These are phyloP conservation scores for Vulpes vulpes DNA, from an alignment of 2,113 vertebrate genomes.

Conservation along the genomic window DNA sequence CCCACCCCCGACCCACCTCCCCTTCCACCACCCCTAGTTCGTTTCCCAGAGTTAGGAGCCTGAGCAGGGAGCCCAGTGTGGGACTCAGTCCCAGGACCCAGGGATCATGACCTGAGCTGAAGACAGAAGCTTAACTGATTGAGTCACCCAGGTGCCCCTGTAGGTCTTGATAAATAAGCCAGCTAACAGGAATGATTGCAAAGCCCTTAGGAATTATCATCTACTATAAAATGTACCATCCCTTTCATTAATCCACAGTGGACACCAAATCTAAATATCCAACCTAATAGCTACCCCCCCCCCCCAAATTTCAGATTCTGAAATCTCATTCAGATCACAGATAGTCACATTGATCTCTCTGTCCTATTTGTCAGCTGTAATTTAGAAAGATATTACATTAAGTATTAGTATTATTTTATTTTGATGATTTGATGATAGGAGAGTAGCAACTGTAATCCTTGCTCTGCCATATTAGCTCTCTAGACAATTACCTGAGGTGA, in stretches of 20 bases:
- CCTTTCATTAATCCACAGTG: not conserved
- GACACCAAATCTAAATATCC: slow-evolving; percentile 33
- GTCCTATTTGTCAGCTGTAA: not conserved
- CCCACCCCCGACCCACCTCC: no score
- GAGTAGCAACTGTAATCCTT: not conserved
- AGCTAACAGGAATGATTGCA: slow-evolving; percentile 1
- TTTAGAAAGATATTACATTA: not conserved
- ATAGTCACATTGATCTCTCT: not conserved
- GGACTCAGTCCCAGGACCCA: no score
- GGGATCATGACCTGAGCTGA: no score
- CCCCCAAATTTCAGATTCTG: slow-evolving; percentile 9
- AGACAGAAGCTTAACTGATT: no score
- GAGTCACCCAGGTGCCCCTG: not conserved
- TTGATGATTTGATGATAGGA: not conserved
- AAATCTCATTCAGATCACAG: slow-evolving; percentile 13
- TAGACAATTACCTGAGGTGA: not conserved
- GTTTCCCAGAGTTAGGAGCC: no score
- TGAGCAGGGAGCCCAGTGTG: no score
- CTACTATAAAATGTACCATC: not conserved
- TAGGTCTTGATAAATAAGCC: slow-evolving; percentile 12
- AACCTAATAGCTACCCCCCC: not conserved
- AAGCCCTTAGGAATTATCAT: not conserved
- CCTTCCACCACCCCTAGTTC: no score
- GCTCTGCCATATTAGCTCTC: not conserved
- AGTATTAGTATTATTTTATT: not conserved